Conservation (phyloP, 2,888 invertebrate genomes). For the Dolomedes plantarius region DNA sequence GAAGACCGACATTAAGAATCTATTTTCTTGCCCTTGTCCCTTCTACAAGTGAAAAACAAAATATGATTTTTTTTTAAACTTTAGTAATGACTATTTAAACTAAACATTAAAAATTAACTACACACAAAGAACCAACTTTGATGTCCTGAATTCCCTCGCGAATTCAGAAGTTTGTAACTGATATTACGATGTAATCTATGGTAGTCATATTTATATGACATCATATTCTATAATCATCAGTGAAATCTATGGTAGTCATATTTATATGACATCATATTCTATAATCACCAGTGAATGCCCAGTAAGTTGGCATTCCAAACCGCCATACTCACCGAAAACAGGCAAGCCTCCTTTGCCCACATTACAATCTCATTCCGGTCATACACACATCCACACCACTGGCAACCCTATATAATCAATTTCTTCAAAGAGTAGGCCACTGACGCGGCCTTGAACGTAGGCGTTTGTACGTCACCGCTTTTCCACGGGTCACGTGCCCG, state of each 20-base stretch:
- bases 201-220: too few relatives aligned
- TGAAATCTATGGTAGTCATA: too few relatives aligned
- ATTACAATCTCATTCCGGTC: neutral
- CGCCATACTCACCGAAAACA: neutral
- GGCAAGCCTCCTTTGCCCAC: neutral
- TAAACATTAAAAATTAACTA: too few relatives aligned
- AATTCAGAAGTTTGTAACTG: too few relatives aligned
- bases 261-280: constrained; percentile 2
- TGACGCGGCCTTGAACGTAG: constrained; percentile 45
- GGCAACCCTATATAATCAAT: neutral
- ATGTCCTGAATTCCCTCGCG: too few relatives aligned
- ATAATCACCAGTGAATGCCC: neutral
- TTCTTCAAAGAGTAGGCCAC: constrained; percentile 8
- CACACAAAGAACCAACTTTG: too few relatives aligned
- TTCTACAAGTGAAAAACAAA: too few relatives aligned
- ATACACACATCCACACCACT: neutral
- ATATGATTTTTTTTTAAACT: too few relatives aligned
- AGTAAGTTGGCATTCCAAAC: neutral
- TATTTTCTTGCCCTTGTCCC: too few relatives aligned
- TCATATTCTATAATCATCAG: neutral
- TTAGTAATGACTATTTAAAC: too few relatives aligned
- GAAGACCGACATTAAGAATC: too few relatives aligned
- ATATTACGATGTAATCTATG: too few relatives aligned
- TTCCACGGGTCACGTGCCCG: constrained; percentile 8
- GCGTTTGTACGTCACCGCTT: constrained; percentile 33